These are phyloP conservation scores for Myiotriccus ornatus DNA, from an alignment of 2,797 vertebrate genomes.

Conservation along the genomic window DNA sequence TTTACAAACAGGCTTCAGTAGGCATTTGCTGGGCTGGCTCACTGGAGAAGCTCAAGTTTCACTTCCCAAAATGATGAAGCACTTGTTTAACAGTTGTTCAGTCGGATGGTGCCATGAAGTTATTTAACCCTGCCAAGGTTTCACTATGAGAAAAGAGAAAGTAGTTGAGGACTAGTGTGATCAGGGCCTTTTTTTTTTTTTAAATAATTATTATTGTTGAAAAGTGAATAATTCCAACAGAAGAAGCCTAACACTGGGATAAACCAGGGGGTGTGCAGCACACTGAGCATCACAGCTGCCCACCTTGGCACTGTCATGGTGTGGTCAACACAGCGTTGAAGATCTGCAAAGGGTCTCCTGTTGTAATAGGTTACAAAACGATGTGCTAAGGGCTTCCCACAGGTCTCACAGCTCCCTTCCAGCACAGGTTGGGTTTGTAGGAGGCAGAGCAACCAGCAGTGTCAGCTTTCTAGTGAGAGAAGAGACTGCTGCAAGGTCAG, in stretches of 20 bases:
- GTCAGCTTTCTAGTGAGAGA: not conserved
- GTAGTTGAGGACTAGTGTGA: not conserved
- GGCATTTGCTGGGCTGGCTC: not conserved
- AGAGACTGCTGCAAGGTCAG: not conserved
- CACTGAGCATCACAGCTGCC: not conserved
- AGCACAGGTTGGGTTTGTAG: not conserved
- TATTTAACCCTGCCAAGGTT: not conserved
- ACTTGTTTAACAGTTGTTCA: not conserved
- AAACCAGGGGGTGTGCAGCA: not conserved
- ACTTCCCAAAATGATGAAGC: not conserved
- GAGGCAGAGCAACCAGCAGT: not conserved
- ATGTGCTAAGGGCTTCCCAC: not conserved
- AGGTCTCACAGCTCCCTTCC: not conserved
- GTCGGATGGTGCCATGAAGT: not conserved
- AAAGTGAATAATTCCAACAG: not conserved
- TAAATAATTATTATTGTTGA: not conserved
- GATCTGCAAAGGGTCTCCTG: not conserved
- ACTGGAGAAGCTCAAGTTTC: not conserved
- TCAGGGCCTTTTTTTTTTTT: not conserved
- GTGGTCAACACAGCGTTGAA: rapidly evolving
- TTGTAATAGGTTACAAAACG: rapidly evolving
- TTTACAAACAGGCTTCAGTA: constrained; percentile 12
- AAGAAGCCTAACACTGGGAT: not conserved
- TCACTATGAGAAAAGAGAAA: not conserved
- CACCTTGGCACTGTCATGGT: rapidly evolving